Percentiles rank a stretch among this genome's conserved stretches.
Conservation (phyloP, 2,888 invertebrate species). For the Smittia sp. region DNA sequence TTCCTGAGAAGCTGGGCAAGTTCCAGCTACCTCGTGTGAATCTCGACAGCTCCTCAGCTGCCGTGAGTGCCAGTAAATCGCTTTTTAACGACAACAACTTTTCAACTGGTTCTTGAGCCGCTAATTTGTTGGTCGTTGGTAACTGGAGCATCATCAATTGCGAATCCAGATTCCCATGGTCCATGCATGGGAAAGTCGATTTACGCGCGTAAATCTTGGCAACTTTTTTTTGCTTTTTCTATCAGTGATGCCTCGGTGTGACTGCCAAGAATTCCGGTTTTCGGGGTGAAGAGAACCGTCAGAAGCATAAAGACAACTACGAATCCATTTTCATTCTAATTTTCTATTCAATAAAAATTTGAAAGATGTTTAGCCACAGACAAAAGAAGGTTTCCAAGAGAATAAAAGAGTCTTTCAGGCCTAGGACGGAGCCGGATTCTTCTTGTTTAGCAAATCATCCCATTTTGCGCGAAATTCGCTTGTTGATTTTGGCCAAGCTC, state of each 20-base stretch:
- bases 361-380: not conserved
- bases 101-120: not conserved
- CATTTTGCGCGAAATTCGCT: slow-evolving; percentile 1
- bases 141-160: slow-evolving; percentile 1
- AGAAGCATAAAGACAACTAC: not conserved
- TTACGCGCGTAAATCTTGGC: not conserved
- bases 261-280: not conserved
- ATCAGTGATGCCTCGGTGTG: not conserved
- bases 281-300: not conserved
- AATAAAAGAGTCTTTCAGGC: not conserved
- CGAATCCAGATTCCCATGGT: not conserved
- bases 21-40: too few relatives aligned
- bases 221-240: not conserved
- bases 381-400: slow-evolving; percentile 1
- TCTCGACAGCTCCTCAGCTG: too few relatives aligned
- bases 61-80: too few relatives aligned
- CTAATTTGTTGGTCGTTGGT: not conserved
- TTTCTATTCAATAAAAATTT: not conserved
- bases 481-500: not conserved
- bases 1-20: too few relatives aligned
- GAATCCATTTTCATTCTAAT: slow-evolving; percentile 16
- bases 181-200: slow-evolving; percentile 7
- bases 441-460: not conserved
- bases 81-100: not conserved
- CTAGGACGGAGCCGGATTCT: not conserved